Conservation (phyloP, 2,113 vertebrate genomes). For the Heloderma charlesbogerti region DNA sequence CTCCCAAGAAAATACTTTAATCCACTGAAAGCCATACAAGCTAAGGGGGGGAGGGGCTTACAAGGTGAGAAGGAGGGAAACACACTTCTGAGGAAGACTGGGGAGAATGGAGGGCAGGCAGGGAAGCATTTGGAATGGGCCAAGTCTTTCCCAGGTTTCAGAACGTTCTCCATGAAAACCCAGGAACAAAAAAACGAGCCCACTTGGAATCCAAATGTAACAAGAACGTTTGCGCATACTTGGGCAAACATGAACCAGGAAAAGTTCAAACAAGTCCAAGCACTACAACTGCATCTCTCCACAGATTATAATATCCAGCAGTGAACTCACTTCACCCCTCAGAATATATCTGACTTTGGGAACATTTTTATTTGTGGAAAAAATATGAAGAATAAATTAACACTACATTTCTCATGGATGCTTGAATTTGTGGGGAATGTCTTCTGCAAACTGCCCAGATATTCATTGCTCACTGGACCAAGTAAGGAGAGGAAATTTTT, state of each 20-base stretch:
- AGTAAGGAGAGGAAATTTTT: not conserved
- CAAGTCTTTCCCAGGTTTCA: not conserved
- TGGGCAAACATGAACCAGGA: slow-evolving; percentile 10
- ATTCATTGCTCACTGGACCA: not conserved
- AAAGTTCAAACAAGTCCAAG: slow-evolving; percentile 40
- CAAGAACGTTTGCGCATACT: not conserved
- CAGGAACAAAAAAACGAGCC: not conserved
- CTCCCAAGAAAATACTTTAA: not conserved
- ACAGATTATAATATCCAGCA: slow-evolving; percentile 40
- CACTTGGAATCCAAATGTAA: not conserved
- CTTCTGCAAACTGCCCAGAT: not conserved
- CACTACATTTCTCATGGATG: not conserved
- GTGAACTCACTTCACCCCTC: slow-evolving; percentile 15
- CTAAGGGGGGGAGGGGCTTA: not conserved
- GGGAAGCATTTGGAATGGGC: not conserved
- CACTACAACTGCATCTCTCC: slow-evolving; percentile 24
- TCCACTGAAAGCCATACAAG: not conserved
- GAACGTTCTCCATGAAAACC: not conserved
- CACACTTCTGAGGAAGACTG: not conserved
- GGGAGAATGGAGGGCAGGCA: not conserved
- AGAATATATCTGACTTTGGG: slow-evolving; percentile 18
- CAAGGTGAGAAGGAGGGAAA: not conserved
- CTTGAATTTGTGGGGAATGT: slow-evolving; percentile 10
- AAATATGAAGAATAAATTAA: slow-evolving; percentile 29
- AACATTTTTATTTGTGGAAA: slow-evolving; percentile 35